Conservation (phyloP, 2,113 vertebrate genomes). For the Oncorhynchus nerka region DNA sequence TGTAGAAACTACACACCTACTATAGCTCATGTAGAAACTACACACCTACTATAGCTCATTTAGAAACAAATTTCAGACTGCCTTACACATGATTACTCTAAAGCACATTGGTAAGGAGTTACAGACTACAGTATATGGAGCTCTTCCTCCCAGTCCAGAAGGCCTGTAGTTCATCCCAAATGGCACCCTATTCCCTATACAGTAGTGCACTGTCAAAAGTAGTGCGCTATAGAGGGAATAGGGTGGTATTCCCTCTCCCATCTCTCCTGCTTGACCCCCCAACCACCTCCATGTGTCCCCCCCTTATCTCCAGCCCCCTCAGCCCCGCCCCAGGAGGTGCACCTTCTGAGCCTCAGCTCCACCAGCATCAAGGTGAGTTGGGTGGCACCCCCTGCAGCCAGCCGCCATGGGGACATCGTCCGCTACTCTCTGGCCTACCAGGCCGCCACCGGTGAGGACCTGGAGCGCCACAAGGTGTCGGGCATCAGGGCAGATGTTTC, state of each 20-base stretch:
- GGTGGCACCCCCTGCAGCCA: slow-evolving; percentile 85
- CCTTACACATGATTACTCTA: neutral
- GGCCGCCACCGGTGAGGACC: slow-evolving; percentile 83
- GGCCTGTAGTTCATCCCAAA: slow-evolving; percentile 33
- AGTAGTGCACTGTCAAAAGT: too few relatives aligned
- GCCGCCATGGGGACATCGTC: slow-evolving; percentile 85
- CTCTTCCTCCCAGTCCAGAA: slow-evolving; percentile 49
- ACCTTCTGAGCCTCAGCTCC: slow-evolving; percentile 86
- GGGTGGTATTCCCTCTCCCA: slow-evolving; percentile 56
- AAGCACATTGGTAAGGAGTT: too few relatives aligned
- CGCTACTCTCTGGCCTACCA: slow-evolving; percentile 87
- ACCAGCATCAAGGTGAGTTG: slow-evolving; percentile 94
- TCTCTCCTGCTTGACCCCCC: slow-evolving; percentile 82
- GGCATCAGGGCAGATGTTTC: slow-evolving; percentile 80
- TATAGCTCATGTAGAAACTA: too few relatives aligned
- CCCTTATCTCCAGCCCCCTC: slow-evolving; percentile 79
- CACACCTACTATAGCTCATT: neutral
- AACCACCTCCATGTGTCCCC: slow-evolving; percentile 35
- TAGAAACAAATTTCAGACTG: neutral
- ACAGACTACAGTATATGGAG: neutral
- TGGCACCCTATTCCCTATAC: too few relatives aligned
- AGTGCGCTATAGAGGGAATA: too few relatives aligned
- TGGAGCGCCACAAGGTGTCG: slow-evolving; percentile 81
- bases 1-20: neutral
- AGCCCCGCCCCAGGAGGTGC: slow-evolving; percentile 88